Evolutionary conservation across 2,113 vertebrate genomes (phyloP), one percentile per base, ranked within the genome.

Genomic region (Donacobius atricapilla): DNA sequence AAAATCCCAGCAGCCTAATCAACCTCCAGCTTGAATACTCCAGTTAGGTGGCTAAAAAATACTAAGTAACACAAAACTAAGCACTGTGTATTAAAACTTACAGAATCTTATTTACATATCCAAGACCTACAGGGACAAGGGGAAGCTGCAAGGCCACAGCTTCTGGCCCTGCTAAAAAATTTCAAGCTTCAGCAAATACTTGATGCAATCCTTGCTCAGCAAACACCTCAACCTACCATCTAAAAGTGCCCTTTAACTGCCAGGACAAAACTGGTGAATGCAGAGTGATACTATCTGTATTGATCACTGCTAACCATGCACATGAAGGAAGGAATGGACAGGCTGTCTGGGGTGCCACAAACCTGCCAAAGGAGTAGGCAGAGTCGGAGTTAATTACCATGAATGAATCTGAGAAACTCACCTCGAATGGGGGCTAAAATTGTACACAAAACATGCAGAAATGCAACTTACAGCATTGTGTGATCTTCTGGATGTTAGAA

Each of bases 401-500:
- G 4, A 64, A 83, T 30, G 8, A 64, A 54, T 56, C n/a, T 25
- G 30, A 73, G 33, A 89, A 83, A 61, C 10, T 53, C 53, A 80
- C 13, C 19, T 50, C 0, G 0, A 77, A 66, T 2, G 1, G 8
- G 6, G 5, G 4, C 31, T 79, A 11, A 81, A 66, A 31, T 42
- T 81, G 51, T 48, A 71, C 33, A 76, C 6, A 42, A 70, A 92
- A 70, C 30, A 48, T 25, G 21, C 11, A 79, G 20, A 88, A 95
- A 58, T 37, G 42, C 60, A 88, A 98, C 98, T 98, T 97, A 98
- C 98, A 98, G 94, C 97, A 97, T 22, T 98, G 98, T 14, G 98
- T 98, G 94, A 98, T 98, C 97, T 98, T 98, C 94, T 98, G 98
- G 95, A 98, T 98, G 81, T 98, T 98, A 56, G 97, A 96, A 54